Evolutionary conservation across 1,140 invertebrate species (phyloP).

Genomic region (Heliconius congener): DNA sequence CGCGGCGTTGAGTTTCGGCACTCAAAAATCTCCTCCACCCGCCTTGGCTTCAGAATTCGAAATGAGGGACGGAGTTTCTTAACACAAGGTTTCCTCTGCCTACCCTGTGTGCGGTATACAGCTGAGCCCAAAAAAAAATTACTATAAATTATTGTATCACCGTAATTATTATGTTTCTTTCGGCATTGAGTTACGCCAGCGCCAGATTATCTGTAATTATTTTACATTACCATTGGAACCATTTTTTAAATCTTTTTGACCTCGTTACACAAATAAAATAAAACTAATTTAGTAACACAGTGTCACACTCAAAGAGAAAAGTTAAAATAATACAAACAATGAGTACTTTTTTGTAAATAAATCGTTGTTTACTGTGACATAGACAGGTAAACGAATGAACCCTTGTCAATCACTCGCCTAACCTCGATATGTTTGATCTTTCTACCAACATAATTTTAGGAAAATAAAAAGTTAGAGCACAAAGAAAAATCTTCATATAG

Average conservation of each 20-base stretch:
- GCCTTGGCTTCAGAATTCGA: not conserved
- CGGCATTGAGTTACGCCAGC: too few species aligned
- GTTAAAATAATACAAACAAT: not conserved
- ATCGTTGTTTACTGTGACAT: not conserved
- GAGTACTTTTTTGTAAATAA: not conserved
- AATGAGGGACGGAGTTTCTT: not conserved
- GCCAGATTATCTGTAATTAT: not conserved
- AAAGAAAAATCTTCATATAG: not conserved
- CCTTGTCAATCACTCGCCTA: not conserved
- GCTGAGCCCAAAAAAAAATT: not conserved
- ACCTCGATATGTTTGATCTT: conserved; percentile 3
- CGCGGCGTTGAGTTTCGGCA: not conserved
- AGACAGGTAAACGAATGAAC: not conserved
- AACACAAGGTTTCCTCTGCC: not conserved
- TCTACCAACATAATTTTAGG: not conserved
- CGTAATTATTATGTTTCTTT: not conserved
- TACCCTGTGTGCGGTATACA: not conserved
- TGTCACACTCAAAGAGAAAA: not conserved
- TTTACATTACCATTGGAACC: not conserved
- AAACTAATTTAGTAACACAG: not conserved
- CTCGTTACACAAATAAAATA: not conserved
- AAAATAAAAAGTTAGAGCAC: not conserved
- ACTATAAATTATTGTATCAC: not conserved
- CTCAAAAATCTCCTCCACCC: too few species aligned
- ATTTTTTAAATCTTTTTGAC: not conserved